Evolutionary conservation across 2,888 invertebrate genomes (phyloP).

Genomic region (Pristionchus fissidentatus): DNA sequence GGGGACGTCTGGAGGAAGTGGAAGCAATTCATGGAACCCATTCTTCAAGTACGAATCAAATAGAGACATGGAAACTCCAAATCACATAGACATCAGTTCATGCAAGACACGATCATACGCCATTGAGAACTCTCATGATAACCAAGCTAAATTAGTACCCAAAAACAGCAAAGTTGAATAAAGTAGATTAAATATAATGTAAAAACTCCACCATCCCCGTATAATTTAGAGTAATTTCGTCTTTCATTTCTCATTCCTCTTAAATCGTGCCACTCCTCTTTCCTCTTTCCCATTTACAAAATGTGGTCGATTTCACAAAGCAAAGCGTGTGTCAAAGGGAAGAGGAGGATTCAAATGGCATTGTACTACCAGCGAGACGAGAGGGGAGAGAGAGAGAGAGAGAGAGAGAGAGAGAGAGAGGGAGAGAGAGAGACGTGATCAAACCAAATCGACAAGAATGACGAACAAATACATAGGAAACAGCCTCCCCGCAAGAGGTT

Average conservation of each 20-base stretch:
- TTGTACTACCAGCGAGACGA: slow-evolving; percentile 26
- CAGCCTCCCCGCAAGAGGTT: too few relatives aligned
- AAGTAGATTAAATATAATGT: neutral
- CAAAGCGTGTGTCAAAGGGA: slow-evolving; percentile 14
- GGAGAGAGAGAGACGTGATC: neutral
- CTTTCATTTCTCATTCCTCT: neutral
- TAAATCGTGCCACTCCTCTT: slow-evolving; percentile 34
- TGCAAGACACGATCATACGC: too few relatives aligned
- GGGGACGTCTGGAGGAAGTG: neutral
- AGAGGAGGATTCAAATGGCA: slow-evolving; percentile 26
- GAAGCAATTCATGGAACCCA: neutral
- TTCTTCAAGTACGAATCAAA: too few relatives aligned
- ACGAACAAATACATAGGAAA: neutral
- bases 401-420: neutral
- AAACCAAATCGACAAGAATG: slow-evolving; percentile 20
- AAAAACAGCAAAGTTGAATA: too few relatives aligned
- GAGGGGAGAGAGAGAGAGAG: neutral
- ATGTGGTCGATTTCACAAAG: slow-evolving; percentile 24
- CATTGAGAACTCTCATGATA: too few relatives aligned
- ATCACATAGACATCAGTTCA: too few relatives aligned
- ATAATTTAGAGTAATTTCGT: too few relatives aligned
- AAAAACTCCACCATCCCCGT: neutral
- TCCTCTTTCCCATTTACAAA: slow-evolving; percentile 35
- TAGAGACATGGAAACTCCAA: too few relatives aligned
- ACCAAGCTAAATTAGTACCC: too few relatives aligned